Evolutionary conservation across 2,888 invertebrate species (phyloP).

Genomic region (Amiota communis): DNA sequence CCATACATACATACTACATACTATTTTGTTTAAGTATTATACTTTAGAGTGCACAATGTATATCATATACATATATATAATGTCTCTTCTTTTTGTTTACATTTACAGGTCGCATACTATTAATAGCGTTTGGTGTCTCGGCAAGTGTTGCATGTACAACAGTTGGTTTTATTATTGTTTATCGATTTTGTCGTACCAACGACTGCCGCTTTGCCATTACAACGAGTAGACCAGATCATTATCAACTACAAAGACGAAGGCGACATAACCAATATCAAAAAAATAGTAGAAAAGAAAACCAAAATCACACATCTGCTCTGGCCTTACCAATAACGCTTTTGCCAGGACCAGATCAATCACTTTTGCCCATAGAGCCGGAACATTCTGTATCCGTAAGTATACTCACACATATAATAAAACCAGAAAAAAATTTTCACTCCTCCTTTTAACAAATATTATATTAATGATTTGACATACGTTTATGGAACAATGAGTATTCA

Average conservation of each 20-base stretch:
- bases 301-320: slow-evolving; percentile 65
- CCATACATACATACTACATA: background rate
- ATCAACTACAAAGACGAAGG: background rate
- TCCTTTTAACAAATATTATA: too few species aligned
- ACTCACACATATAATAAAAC: background rate
- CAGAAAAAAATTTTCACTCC: too few species aligned
- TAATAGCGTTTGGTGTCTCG: slow-evolving; percentile 67
- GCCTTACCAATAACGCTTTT: slow-evolving; percentile 71
- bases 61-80: background rate
- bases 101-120: slow-evolving; percentile 64
- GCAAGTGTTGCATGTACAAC: slow-evolving; percentile 65
- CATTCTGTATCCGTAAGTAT: slow-evolving; percentile 74
- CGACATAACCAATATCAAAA: slow-evolving; percentile 45
- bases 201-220: slow-evolving; percentile 41
- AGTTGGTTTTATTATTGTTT: slow-evolving; percentile 66
- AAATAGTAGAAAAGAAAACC: slow-evolving; percentile 18
- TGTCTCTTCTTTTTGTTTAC: slow-evolving; percentile 13
- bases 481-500: too few species aligned
- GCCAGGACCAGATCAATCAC: slow-evolving; percentile 63
- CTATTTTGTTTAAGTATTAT: background rate
- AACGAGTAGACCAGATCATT: slow-evolving; percentile 38
- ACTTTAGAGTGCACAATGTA: background rate
- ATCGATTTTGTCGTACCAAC: slow-evolving; percentile 54
- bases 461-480: too few species aligned
- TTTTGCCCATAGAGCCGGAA: slow-evolving; percentile 74